phyloP scores from a whole-genome alignment of 2,113 vertebrate species.

The Capricornis sumatraensis region DNA sequence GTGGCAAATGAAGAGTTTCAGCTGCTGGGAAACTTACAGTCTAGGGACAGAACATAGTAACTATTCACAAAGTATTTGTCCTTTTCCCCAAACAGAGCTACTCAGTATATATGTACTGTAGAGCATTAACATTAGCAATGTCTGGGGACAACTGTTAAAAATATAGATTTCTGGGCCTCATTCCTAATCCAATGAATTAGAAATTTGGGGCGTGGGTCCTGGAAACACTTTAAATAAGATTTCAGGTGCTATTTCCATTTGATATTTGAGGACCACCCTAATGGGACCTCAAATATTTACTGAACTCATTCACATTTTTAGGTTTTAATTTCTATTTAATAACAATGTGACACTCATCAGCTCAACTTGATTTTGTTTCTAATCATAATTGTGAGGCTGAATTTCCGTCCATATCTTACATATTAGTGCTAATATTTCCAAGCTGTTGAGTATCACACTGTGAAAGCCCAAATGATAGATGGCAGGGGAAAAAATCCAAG shows the following conservation, averaged over 20 bases:
- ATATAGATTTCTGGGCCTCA: background rate
- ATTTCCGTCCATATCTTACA: background rate
- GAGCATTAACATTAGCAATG: background rate
- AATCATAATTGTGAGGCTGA: slow-evolving; percentile 11
- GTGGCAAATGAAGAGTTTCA: background rate
- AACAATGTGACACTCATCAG: background rate
- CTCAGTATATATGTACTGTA: background rate
- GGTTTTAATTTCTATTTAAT: slow-evolving; percentile 37
- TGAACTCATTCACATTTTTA: slow-evolving; percentile 31
- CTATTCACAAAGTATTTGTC: background rate
- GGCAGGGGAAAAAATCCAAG: background rate
- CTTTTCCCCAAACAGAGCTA: background rate
- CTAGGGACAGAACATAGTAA: background rate
- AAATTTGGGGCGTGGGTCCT: background rate
- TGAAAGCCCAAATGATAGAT: background rate
- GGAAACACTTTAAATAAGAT: background rate
- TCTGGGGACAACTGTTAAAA: background rate
- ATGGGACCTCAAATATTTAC: slow-evolving; percentile 15
- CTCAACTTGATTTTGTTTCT: slow-evolving; percentile 9
- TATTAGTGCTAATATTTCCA: background rate
- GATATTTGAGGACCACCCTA: slow-evolving; percentile 5
- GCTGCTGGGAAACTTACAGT: background rate
- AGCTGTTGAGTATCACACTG: background rate
- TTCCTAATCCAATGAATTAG: background rate
- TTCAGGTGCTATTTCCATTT: background rate